phyloP scores from a whole-genome alignment of 2,113 vertebrate species.

The Alexandromys fortis region DNA sequence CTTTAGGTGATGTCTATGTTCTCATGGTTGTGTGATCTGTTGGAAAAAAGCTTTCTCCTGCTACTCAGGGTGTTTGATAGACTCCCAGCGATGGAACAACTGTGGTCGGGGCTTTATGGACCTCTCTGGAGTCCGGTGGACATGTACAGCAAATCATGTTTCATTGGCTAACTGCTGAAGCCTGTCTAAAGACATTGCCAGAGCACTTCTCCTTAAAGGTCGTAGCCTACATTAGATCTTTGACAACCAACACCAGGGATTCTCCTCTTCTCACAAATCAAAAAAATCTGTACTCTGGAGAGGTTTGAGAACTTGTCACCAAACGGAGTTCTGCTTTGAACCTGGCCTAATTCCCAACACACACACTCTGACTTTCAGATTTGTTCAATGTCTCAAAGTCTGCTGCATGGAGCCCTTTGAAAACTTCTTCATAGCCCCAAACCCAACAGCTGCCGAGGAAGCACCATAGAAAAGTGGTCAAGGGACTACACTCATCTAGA shows the following conservation, averaged over 20 bases:
- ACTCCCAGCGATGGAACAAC: not conserved
- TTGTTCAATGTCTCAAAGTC: not conserved
- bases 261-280: not conserved
- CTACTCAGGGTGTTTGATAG: not conserved
- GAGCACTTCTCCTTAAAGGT: not conserved
- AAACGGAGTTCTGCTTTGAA: not conserved
- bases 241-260: not conserved
- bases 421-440: not conserved
- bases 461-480: too few relatives aligned
- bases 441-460: not conserved
- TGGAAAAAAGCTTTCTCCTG: not conserved
- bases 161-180: not conserved
- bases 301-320: not conserved
- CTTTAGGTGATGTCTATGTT: not conserved
- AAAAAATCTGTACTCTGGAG: not conserved
- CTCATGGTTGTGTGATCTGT: not conserved
- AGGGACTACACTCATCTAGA: not conserved
- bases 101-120: not conserved
- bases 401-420: not conserved
- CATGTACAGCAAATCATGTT: not conserved
- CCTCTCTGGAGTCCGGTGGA: not conserved
- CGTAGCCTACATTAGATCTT: not conserved
- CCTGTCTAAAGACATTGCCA: not conserved
- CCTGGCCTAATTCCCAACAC: not conserved
- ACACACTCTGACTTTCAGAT: not conserved